phyloP scores from a whole-genome alignment of 2,888 invertebrate genomes.

The Ditylenchus weischeri region DNA sequence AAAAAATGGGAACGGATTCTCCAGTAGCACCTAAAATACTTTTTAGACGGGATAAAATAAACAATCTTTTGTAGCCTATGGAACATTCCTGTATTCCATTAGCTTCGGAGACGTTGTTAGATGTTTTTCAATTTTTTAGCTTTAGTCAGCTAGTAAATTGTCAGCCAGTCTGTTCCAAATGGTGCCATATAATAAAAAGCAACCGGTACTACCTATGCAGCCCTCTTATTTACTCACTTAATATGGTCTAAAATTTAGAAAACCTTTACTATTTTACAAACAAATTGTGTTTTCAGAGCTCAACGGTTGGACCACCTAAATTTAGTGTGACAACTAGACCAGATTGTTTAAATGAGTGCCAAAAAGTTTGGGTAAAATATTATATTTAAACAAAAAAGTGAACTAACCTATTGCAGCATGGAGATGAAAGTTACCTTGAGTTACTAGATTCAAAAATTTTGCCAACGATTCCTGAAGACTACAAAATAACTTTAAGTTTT shows the following conservation, averaged over 20 bases:
- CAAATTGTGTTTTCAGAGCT: neutral
- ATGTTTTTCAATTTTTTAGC: neutral
- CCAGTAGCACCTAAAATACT: too few relatives aligned
- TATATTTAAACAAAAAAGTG: neutral
- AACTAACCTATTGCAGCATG: too few relatives aligned
- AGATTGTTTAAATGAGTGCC: neutral
- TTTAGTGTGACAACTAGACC: neutral
- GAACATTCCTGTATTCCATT: neutral
- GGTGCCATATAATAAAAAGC: neutral
- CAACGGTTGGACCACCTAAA: neutral
- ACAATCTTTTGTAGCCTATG: too few relatives aligned
- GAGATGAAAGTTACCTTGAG: neutral
- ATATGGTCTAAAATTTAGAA: neutral
- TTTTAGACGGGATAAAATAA: too few relatives aligned
- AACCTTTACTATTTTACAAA: neutral
- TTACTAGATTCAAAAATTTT: neutral
- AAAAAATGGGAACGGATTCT: too few relatives aligned
- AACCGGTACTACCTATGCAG: neutral
- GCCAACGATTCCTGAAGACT: neutral
- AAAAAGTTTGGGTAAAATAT: neutral
- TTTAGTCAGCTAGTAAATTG: neutral
- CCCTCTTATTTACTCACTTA: neutral
- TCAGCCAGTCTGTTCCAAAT: constrained; percentile 3
- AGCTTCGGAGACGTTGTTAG: neutral
- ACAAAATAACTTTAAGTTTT: neutral